phyloP scores from a whole-genome alignment of 2,113 vertebrate genomes.

The Pseudopipra pipra region DNA sequence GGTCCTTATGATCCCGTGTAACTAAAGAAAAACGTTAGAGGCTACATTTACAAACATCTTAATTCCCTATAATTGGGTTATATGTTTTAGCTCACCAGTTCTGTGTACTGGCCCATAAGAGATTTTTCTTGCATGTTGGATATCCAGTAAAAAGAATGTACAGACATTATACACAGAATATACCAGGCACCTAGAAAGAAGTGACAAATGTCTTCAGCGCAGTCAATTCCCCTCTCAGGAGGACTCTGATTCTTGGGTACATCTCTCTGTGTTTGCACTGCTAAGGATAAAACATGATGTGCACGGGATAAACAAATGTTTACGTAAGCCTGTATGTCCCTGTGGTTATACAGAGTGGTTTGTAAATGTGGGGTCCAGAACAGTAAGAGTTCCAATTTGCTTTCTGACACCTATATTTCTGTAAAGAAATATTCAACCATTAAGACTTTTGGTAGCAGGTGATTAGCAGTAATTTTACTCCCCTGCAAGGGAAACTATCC shows the following conservation, averaged over 20 bases:
- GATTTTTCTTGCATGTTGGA: not conserved
- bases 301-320: not conserved
- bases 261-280: not conserved
- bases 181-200: not conserved
- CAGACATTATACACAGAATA: not conserved
- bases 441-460: not conserved
- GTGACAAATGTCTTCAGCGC: not conserved
- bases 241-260: not conserved
- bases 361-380: not conserved
- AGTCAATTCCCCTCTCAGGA: not conserved
- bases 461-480: not conserved
- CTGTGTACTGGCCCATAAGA: not conserved
- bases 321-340: not conserved
- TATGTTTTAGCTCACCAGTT: rapidly evolving
- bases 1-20: not conserved
- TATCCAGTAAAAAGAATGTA: not conserved
- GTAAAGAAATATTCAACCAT: not conserved
- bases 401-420: not conserved
- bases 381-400: not conserved
- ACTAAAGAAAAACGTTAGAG: not conserved
- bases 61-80: not conserved
- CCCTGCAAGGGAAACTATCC: not conserved
- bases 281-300: not conserved
- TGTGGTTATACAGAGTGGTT: not conserved
- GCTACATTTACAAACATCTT: not conserved